Evolutionary conservation across 2,888 invertebrate genomes (phyloP), one percentile per base, ranked within the genome.

Genomic region (Augochlorella aurata): DNA sequence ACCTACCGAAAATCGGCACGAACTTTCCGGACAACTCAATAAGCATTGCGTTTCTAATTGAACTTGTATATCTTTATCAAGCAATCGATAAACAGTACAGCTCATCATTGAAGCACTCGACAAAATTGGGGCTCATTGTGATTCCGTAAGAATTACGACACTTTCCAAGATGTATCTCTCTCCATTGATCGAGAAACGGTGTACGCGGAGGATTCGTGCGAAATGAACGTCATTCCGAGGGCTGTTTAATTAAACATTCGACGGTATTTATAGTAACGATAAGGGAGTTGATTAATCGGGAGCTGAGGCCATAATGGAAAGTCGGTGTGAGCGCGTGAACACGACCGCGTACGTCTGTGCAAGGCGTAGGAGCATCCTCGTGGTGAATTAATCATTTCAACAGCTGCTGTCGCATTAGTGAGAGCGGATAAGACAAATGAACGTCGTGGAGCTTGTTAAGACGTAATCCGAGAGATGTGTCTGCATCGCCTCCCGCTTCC

Each of bases 391-490:
- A 93, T 93, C 93, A 93, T 93, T 93, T 93, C 92, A 92, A 90
- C 93, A 91, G 91, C 92, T 91, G 92, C 92, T 92, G 91, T 93
- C 92, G 91, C 91, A 92, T 93, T 92, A 92, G 92, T 89, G 89
- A 91, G 90, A 91, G 91, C 92, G 93, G 92, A 93, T 93, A 93
- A 93, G 93, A 93, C 93, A 93, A 93, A 93, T 93, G 93, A 93
- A 93, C 91, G 93, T 92, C 91, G 92, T 89, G 92, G 88, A 92
- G 93, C 93, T 93, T 93, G 93, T 93, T 93, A 93, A 92, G 90
- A 91, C 91, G 92, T 92, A 92, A 93, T 92, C 92, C 91, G 91
- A 92, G 93, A 91, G 92, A 92, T 91, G 89, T 89, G 92, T 92
- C 91, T 89, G 81, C 87, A 84, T 87, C 89, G 85, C 82, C 90